phyloP scores from a whole-genome alignment of 2,113 vertebrate species.

The Percina caprodes region DNA sequence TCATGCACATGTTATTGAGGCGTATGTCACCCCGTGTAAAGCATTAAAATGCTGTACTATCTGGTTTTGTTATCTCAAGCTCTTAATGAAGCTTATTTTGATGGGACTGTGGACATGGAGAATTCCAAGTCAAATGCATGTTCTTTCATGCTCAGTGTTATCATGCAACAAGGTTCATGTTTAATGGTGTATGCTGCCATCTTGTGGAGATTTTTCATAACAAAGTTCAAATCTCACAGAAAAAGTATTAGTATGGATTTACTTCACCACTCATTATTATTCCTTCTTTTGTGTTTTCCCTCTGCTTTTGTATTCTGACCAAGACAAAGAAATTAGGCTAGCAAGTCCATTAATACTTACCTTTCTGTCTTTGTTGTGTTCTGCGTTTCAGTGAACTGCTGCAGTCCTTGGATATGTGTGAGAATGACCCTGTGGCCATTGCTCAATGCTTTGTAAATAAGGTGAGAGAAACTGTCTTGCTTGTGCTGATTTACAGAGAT shows the following conservation, averaged over 20 bases:
- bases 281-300: not conserved
- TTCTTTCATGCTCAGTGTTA: not conserved
- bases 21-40: conserved; percentile 11
- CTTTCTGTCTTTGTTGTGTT: not conserved
- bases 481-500: conserved; percentile 1
- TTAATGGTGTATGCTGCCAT: conserved; percentile 50
- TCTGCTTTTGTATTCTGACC: not conserved
- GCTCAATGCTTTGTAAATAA: conserved; percentile 95
- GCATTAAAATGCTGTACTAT: not conserved
- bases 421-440: conserved; percentile 92
- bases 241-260: not conserved
- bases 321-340: not conserved
- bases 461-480: conserved; percentile 77
- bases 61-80: conserved; percentile 11
- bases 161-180: not conserved
- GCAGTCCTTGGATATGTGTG: conserved; percentile 93
- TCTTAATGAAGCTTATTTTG: conserved; percentile 6
- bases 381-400: conserved; percentile 88
- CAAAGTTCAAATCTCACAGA: not conserved
- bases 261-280: not conserved
- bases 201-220: conserved; percentile 40
- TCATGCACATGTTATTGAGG: conserved; percentile 12
- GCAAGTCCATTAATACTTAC: not conserved
- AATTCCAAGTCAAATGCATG: not conserved
- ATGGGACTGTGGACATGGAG: not conserved